phyloP scores from a whole-genome alignment of 2,113 vertebrate genomes.

The Hippocampus mohnikei region DNA sequence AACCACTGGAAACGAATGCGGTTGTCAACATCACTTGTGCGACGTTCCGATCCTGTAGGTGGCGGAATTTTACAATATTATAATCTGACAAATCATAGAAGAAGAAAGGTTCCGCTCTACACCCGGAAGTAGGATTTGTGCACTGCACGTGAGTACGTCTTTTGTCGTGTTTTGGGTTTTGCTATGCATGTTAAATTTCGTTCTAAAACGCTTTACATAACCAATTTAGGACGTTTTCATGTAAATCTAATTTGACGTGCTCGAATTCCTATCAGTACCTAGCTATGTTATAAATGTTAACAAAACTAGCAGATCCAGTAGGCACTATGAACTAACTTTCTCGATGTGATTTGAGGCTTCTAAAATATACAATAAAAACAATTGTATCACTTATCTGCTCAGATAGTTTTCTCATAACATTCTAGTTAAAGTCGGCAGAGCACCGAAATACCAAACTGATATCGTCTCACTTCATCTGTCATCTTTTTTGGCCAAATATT shows the following conservation, averaged over 20 bases:
- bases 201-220: background rate
- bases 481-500: background rate
- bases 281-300: background rate
- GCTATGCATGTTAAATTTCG: background rate
- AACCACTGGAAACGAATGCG: too few species aligned
- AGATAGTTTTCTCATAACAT: background rate
- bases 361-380: background rate
- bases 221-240: background rate
- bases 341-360: background rate
- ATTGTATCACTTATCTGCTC: background rate
- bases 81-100: background rate
- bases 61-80: background rate
- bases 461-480: background rate
- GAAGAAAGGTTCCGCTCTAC: background rate
- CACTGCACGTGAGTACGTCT: background rate
- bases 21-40: too few species aligned
- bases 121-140: background rate
- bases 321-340: too few species aligned
- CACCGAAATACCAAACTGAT: background rate
- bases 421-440: background rate
- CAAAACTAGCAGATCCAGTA: background rate
- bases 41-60: background rate
- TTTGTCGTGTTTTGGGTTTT: background rate
- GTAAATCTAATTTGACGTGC: background rate
- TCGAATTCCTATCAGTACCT: background rate